phyloP scores from a whole-genome alignment of 1,140 invertebrate species.

The Polyergus mexicanus region DNA sequence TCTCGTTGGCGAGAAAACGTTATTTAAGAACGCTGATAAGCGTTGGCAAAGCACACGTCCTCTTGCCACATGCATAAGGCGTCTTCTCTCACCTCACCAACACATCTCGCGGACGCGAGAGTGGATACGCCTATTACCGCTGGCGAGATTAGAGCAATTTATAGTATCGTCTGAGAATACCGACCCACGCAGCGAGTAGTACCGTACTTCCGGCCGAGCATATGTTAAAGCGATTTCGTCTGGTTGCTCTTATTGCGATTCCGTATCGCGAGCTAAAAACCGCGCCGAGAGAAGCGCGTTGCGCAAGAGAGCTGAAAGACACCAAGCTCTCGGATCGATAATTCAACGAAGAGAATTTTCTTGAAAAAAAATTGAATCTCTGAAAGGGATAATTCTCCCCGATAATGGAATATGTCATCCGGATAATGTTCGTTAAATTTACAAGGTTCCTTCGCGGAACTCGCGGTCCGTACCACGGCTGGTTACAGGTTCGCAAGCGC shows the following conservation, averaged over 20 bases:
- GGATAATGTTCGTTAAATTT: constrained; percentile 8
- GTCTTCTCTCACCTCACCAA: constrained; percentile 43
- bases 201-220: constrained; percentile 57
- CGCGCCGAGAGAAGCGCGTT: neutral
- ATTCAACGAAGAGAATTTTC: neutral
- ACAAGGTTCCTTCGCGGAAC: neutral
- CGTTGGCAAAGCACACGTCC: constrained; percentile 10
- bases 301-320: neutral
- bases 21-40: constrained; percentile 45
- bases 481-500: neutral
- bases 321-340: no score
- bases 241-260: neutral
- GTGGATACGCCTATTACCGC: constrained; percentile 59
- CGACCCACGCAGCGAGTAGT: constrained; percentile 38
- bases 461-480: neutral
- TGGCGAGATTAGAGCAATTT: constrained; percentile 62
- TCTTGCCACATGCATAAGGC: constrained; percentile 4
- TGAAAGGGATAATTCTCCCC: neutral
- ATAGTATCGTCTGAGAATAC: constrained; percentile 51
- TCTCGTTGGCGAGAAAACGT: neutral
- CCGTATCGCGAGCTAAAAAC: neutral
- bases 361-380: no score
- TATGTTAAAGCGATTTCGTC: constrained; percentile 18
- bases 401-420: neutral
- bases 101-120: constrained; percentile 40